Base-by-base conservation (phyloP, 2,888 invertebrate genomes). In the Tetheella fluctuosa region DNA sequence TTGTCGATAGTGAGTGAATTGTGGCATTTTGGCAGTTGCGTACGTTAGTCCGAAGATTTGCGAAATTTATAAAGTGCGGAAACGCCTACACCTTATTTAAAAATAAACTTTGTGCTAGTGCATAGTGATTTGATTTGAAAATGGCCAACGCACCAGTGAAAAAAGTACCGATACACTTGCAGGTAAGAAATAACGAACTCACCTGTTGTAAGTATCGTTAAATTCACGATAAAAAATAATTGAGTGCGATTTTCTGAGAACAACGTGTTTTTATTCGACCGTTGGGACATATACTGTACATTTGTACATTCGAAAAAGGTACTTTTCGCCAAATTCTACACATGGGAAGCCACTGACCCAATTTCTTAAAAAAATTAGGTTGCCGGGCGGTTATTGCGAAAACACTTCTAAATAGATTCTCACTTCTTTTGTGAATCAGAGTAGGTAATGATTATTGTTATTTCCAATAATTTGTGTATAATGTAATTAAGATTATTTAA, bases 141-240 rank as follows among this genome's bases (percentile, higher is more conserved):
- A 96, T 96, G 96, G 77, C 82, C 65, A 88, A 78, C 85, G 97
- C 97, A 71, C 97, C 97, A 70, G 97, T 98, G 73, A 98, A 98
- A 92, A 98, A 98, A 94, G 98, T 98, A 65, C 98, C 98, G 63
- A 98, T 98, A 85, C 98, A 98, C 92, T 94, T 97, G 83, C 97
- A 98, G 96, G 96, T 98, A 91, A 95, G 93, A 53, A 64, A 69
- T 69, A 68, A 59, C 57, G 13, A 58, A 65, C 25, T 62, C 83
- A 89, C 85, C 86, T 89, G 89, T 89, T 89, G 86, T 85, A 42
- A 17, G 42, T 86, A 82, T 79, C 59, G 64, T 64, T 61, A 76
- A 73, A 74, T 68, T 63, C 12, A 72, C 74, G 59, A 67, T 67
- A 73, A 75, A 72, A 70, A 59, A 58, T 58, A 56, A 63, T 58